phyloP scores from a whole-genome alignment of 2,888 invertebrate species.

The Blastobasis adustella region DNA sequence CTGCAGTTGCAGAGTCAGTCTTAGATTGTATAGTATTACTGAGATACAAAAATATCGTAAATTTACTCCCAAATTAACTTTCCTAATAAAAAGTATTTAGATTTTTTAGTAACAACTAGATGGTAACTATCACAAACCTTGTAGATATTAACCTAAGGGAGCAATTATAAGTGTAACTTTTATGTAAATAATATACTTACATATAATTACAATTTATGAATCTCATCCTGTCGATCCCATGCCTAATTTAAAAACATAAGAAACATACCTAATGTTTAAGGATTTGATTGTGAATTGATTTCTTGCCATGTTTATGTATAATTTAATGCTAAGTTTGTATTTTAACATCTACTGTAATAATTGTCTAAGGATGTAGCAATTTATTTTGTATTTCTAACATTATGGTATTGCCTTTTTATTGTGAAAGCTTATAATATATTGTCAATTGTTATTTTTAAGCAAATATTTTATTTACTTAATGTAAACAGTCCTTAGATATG shows the following conservation, averaged over 20 bases:
- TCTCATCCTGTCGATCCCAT: constrained; percentile 17
- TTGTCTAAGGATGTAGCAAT: too few species aligned
- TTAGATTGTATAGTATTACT: not conserved
- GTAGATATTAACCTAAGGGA: constrained; percentile 68
- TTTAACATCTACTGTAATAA: too few species aligned
- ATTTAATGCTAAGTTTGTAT: too few species aligned
- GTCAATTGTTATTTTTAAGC: too few species aligned
- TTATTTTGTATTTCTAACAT: too few species aligned
- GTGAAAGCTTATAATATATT: too few species aligned
- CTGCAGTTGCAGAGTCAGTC: too few species aligned
- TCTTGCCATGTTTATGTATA: constrained; percentile 3
- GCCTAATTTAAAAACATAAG: not conserved
- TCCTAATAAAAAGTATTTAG: constrained; percentile 6
- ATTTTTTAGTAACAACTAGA: constrained; percentile 22
- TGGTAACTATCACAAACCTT: constrained; percentile 36
- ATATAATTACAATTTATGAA: constrained; percentile 19
- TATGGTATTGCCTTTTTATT: too few species aligned
- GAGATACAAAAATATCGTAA: constrained; percentile 2
- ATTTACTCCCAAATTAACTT: constrained; percentile 3
- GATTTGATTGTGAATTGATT: constrained; percentile 37
- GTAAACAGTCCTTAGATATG: too few species aligned
- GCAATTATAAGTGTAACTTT: constrained; percentile 52
- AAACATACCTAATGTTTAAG: constrained; percentile 10
- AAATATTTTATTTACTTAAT: too few species aligned
- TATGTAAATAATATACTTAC: constrained; percentile 36